Evolutionary conservation across 2,797 vertebrate genomes (phyloP).

Genomic region (Coendou prehensilis): DNA sequence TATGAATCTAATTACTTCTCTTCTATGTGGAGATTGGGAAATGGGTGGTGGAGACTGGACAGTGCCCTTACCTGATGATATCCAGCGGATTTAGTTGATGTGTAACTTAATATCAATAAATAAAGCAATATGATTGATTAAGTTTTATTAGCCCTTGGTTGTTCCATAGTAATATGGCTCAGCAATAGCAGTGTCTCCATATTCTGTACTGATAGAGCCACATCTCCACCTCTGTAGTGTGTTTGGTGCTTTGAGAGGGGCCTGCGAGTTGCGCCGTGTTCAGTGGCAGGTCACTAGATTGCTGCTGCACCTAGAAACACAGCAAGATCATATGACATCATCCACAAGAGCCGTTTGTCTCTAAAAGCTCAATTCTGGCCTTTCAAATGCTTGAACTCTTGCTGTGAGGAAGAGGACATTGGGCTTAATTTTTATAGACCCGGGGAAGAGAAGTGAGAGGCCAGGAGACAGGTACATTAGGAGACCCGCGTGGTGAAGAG

Average conservation of each 20-base stretch:
- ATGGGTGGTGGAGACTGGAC: not conserved
- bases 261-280: no score
- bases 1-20: no score
- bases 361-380: not conserved
- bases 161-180: not conserved
- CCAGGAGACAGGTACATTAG: not conserved
- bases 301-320: not conserved
- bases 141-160: not conserved
- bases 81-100: not conserved
- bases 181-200: not conserved
- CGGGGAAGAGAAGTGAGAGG: not conserved
- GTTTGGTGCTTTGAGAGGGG: not conserved
- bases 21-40: not conserved
- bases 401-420: not conserved
- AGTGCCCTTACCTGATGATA: not conserved
- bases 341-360: not conserved
- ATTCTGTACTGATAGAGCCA: accelerated
- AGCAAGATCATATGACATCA: not conserved
- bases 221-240: accelerated
- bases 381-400: not conserved
- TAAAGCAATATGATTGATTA: not conserved
- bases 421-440: not conserved
- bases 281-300: accelerated
- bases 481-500: not conserved
- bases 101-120: not conserved